Base-by-base conservation (phyloP, 2,888 invertebrate species). In the Ormia ochracea region DNA sequence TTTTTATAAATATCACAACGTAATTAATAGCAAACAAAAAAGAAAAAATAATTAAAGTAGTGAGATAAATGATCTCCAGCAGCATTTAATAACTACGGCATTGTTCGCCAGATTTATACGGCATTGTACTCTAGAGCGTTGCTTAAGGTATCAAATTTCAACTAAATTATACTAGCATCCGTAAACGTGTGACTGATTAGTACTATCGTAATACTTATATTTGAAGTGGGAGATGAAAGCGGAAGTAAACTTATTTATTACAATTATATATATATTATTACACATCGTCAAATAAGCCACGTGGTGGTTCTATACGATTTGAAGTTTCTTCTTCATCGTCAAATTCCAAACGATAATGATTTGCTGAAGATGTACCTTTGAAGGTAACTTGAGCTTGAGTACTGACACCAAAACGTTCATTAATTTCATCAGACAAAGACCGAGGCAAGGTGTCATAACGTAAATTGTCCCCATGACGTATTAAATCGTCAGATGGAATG, bases 261-360 rank as follows among this genome's bases (percentile, higher is more conserved):
- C 4, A 4, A 2, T 45, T n/a, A 2, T 21, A 31, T 31, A 5
- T 41, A 3, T n/a, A 74, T 45, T 74, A 36, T 83, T 91, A 96
- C 77, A 96, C 95, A 88, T 96, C 96, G 87, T 96, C 96, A 83
- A 96, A 96, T 76, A 96, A 91, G 9, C 95, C 95, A 82, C 94
- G 91, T 0, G 95, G 96, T 78, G 92, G 92, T 56, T 80, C 76
- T n/a, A 80, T 1, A 93, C 93, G 84, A 93, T 91, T 81, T 93
- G 91, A 63, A 85, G 85, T 31, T 75, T 88, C 88, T 41, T 88
- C 86, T 36, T 86, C 84, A 38, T 88, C 89, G 33, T 87, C 88
- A 70, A 82, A 84, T 81, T 84, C 76, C 19, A 80, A 61, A 9
- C 80, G 80, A 28, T 80, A 80, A 52, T 80, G 80, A 63, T 76